Conservation (phyloP, 2,888 invertebrate genomes). For the Lomographa bimaculata region DNA sequence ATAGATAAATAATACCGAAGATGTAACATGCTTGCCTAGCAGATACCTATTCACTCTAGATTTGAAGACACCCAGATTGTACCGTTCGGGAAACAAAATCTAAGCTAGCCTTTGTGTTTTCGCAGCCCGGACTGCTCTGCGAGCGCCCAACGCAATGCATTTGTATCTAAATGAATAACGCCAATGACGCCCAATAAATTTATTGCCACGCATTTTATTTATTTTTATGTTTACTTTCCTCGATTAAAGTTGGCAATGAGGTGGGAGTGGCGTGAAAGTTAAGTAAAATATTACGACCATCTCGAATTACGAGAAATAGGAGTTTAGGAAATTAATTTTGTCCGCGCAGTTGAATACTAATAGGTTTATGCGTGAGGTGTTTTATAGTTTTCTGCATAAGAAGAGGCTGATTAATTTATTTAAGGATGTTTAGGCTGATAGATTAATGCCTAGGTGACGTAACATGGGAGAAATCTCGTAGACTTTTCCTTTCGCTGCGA, state of each 20-base stretch:
- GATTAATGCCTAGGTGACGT: constrained; percentile 21
- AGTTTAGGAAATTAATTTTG: constrained; percentile 28
- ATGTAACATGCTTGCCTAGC: too few species aligned
- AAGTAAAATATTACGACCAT: constrained; percentile 37
- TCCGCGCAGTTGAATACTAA: constrained; percentile 27
- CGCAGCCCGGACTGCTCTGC: too few species aligned
- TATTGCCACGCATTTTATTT: constrained; percentile 40
- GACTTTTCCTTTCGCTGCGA: background rate
- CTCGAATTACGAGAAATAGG: constrained; percentile 28
- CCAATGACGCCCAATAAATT: constrained; percentile 47
- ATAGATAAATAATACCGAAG: too few species aligned
- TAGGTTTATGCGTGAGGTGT: constrained; percentile 10
- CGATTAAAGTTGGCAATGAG: constrained; percentile 45
- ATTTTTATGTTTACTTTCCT: constrained; percentile 50
- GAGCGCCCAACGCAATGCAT: constrained; percentile 30
- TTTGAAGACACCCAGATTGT: too few species aligned
- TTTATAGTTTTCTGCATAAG: constrained; percentile 29
- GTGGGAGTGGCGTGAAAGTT: constrained; percentile 48
- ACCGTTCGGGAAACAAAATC: too few species aligned
- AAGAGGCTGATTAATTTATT: constrained; percentile 18
- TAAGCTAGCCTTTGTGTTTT: too few species aligned
- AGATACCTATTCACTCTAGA: too few species aligned
- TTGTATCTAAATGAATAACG: constrained; percentile 26
- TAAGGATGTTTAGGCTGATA: constrained; percentile 16
- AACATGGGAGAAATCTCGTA: constrained; percentile 12